Evolutionary conservation across 2,113 vertebrate genomes (phyloP).

Genomic region (Gadus chalcogrammus): DNA sequence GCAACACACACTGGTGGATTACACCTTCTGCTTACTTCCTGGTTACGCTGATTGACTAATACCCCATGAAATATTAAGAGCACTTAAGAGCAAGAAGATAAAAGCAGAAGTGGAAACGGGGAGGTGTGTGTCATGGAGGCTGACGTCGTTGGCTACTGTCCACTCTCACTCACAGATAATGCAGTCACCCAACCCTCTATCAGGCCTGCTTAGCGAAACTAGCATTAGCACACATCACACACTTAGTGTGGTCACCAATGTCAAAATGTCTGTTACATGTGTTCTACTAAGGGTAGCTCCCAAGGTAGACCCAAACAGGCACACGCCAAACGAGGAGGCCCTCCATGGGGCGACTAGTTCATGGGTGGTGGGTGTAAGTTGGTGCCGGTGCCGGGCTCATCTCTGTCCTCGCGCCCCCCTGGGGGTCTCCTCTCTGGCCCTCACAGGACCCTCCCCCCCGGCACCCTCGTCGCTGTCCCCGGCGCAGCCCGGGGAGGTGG

Average conservation of each 20-base stretch:
- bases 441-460: slow-evolving; percentile 42
- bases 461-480: slow-evolving; percentile 64
- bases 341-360: too few species aligned
- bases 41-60: too few species aligned
- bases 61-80: too few species aligned
- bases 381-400: too few species aligned
- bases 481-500: slow-evolving; percentile 81
- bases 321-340: background rate
- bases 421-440: slow-evolving; percentile 19
- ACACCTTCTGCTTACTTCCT: too few species aligned
- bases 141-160: too few species aligned
- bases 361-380: too few species aligned
- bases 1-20: too few species aligned
- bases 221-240: slow-evolving; percentile 63
- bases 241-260: slow-evolving; percentile 41
- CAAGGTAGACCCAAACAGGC: slow-evolving; percentile 7
- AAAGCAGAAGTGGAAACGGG: too few species aligned
- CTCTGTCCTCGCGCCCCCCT: background rate
- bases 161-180: too few species aligned
- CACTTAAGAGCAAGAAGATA: too few species aligned
- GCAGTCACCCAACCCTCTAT: slow-evolving; percentile 37
- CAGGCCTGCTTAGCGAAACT: slow-evolving; percentile 66
- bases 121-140: too few species aligned
- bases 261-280: slow-evolving; percentile 61
- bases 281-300: background rate